phyloP scores from a whole-genome alignment of 1,140 invertebrate genomes.

The Dendrolimus punctatus region DNA sequence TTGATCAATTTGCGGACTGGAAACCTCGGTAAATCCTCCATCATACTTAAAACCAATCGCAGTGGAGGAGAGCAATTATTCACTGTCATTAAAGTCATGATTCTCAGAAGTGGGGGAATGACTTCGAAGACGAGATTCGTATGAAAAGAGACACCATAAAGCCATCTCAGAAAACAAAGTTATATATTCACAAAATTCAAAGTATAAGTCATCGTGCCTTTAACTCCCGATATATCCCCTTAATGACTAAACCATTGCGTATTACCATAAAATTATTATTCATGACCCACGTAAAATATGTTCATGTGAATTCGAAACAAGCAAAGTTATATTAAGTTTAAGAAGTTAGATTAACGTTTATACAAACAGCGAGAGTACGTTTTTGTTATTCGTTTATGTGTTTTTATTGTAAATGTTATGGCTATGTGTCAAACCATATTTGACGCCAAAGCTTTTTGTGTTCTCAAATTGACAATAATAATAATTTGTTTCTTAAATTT shows the following conservation, averaged over 20 bases:
- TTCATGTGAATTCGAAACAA: constrained; percentile 45
- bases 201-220: no score
- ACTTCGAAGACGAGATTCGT: no score
- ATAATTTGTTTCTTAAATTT: no score
- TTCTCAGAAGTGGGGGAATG: no score
- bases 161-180: no score
- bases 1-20: no score
- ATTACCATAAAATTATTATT: constrained; percentile 48
- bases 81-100: no score
- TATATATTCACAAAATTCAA: no score
- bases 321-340: constrained; percentile 53
- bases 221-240: background rate
- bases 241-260: constrained; percentile 26
- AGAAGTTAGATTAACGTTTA: constrained; percentile 55
- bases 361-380: constrained; percentile 26
- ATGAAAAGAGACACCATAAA: no score
- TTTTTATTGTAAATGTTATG: constrained; percentile 1
- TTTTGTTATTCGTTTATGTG: constrained; percentile 13
- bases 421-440: background rate
- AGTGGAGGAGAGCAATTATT: no score
- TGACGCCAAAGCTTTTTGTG: background rate
- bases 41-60: no score
- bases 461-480: background rate
- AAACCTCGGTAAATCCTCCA: no score
- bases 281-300: constrained; percentile 45